phyloP scores from a whole-genome alignment of 1,140 invertebrate species.

The Rhizoglyphus robini region DNA sequence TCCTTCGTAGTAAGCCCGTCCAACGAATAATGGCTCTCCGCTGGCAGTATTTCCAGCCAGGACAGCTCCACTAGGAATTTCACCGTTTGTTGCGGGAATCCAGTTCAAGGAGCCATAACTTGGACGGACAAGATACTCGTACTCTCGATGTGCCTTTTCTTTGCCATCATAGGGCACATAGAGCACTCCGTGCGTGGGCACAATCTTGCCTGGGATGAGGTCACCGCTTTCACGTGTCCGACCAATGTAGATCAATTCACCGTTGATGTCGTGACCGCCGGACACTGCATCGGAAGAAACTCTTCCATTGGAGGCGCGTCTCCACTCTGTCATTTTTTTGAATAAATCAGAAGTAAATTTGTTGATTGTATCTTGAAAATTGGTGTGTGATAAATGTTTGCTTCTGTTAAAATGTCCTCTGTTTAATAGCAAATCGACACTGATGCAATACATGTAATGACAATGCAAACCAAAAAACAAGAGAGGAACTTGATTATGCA shows the following conservation, averaged over 20 bases:
- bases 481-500: too few relatives aligned
- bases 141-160: slow-evolving; percentile 41
- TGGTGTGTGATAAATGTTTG: too few relatives aligned
- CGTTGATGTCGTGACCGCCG: slow-evolving; percentile 54
- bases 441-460: too few relatives aligned
- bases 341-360: too few relatives aligned
- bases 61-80: slow-evolving; percentile 47
- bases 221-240: slow-evolving; percentile 43
- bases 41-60: slow-evolving; percentile 25
- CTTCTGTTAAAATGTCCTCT: too few relatives aligned
- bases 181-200: slow-evolving; percentile 50
- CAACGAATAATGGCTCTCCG: slow-evolving; percentile 27
- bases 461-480: too few relatives aligned
- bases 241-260: slow-evolving; percentile 40
- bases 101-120: slow-evolving; percentile 35
- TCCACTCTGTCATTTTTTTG: slow-evolving; percentile 42
- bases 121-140: slow-evolving; percentile 26
- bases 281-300: slow-evolving; percentile 55
- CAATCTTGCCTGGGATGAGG: slow-evolving; percentile 46
- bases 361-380: too few relatives aligned
- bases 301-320: slow-evolving; percentile 43
- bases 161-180: slow-evolving; percentile 57
- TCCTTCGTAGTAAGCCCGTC: slow-evolving; percentile 26
- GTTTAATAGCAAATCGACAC: too few relatives aligned
- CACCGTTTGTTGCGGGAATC: slow-evolving; percentile 49